phyloP scores from a whole-genome alignment of 2,888 invertebrate genomes.

The Patella caerulea region DNA sequence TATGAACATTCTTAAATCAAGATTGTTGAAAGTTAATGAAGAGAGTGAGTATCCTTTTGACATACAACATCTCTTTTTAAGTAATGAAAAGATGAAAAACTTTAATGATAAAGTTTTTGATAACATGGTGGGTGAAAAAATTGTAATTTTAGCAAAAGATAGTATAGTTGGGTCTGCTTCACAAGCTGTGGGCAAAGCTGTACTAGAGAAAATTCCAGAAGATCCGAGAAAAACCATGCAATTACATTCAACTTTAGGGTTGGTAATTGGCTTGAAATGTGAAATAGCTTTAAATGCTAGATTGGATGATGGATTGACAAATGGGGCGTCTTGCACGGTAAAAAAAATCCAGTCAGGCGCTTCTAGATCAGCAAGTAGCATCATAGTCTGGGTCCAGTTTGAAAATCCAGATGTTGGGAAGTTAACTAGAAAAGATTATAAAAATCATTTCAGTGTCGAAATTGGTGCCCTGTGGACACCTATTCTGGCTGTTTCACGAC shows the following conservation, averaged over 20 bases:
- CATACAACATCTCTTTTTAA: not conserved
- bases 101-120: not conserved
- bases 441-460: not conserved
- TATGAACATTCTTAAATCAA: not conserved
- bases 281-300: too few relatives aligned
- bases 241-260: too few relatives aligned
- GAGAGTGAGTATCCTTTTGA: not conserved
- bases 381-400: not conserved
- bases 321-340: slow-evolving; percentile 26
- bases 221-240: too few relatives aligned
- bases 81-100: not conserved
- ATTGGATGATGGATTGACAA: too few relatives aligned
- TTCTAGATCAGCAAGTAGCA: not conserved
- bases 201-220: too few relatives aligned
- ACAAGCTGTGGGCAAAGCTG: too few relatives aligned
- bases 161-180: not conserved
- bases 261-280: too few relatives aligned
- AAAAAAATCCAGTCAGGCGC: not conserved
- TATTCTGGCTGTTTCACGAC: too few relatives aligned
- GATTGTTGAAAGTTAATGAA: not conserved
- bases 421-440: slow-evolving; percentile 2
- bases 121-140: not conserved
- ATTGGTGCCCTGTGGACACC: not conserved
- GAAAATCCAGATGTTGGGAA: not conserved
- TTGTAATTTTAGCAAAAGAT: not conserved